Conservation (phyloP, 2,797 vertebrate genomes). For the Buceros bicornis region DNA sequence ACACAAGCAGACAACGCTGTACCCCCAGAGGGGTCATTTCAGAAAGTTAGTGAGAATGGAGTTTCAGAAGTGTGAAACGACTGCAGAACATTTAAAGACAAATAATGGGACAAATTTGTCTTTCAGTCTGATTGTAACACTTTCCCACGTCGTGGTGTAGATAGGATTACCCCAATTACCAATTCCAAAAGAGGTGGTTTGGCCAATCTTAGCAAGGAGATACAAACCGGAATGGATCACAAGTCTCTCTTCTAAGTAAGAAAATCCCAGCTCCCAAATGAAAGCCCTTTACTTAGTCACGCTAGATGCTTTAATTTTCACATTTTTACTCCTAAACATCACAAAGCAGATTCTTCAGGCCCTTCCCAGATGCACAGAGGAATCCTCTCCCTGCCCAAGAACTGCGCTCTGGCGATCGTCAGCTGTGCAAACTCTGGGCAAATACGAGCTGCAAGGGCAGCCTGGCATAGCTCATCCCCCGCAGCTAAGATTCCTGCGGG, state of each 20-base stretch:
- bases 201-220: background rate
- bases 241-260: background rate
- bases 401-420: background rate
- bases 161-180: background rate
- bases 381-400: background rate
- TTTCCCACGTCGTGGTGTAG: background rate
- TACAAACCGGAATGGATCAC: background rate
- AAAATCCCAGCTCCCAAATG: background rate
- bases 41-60: background rate
- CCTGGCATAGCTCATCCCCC: background rate
- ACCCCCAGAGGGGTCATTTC: background rate
- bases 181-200: background rate
- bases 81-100: background rate
- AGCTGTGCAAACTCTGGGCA: background rate
- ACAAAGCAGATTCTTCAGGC: background rate
- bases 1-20: background rate
- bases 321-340: background rate
- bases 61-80: background rate
- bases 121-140: background rate
- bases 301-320: background rate
- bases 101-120: background rate
- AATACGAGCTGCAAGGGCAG: background rate
- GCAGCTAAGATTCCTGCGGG: background rate
- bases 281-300: background rate
- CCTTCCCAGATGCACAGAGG: background rate